Evolutionary conservation across 2,113 vertebrate genomes (phyloP), one percentile per base, ranked within the genome.

Genomic region (Nannobrachium achirus): DNA sequence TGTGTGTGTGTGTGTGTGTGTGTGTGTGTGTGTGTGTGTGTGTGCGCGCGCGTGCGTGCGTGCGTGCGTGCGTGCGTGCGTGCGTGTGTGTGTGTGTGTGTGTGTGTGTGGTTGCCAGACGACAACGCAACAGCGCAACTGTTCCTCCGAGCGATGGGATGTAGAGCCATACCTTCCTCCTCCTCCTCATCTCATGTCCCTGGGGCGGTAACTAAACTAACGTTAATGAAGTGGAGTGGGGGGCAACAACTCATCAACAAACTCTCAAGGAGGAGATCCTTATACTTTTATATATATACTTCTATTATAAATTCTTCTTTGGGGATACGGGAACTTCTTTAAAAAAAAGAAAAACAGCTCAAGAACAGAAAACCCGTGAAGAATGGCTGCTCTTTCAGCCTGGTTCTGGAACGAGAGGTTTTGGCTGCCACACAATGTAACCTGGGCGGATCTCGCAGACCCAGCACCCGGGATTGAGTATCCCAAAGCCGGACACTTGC

Each of bases 341-440:
- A 10, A n/a, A n/a, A n/a, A 33, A 25, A 3, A 33, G 6, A 4
- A 33, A 33, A 33, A 33, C 8, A 14, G 6, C 5, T 44, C 60
- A 46, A 73, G 51, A 59, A 38, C 50, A 10, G 33, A 13, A 18
- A 69, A 18, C 56, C 1, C 3, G 10, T 55, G 73, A 52, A 89
- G 84, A 79, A 94, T 94, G 93, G 91, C 93, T 86, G 90, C 90
- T 73, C 76, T 94, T 49, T 95, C 94, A 92, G 94, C 94, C 93
- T 97, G 96, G 95, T 94, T 99, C 61, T 99, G 97, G 96, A 96
- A 91, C 80, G 96, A 98, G 70, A 91, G 94, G 71, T 99, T 99
- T 76, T 99, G 97, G 97, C 90, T 99, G 67, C 96, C 97, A 0
- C 94, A 93, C 81, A 98, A 99, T 82, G 95, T 98, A 66, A 99